Conservation (phyloP, 2,797 vertebrate species). For the Myotis pilosus region DNA sequence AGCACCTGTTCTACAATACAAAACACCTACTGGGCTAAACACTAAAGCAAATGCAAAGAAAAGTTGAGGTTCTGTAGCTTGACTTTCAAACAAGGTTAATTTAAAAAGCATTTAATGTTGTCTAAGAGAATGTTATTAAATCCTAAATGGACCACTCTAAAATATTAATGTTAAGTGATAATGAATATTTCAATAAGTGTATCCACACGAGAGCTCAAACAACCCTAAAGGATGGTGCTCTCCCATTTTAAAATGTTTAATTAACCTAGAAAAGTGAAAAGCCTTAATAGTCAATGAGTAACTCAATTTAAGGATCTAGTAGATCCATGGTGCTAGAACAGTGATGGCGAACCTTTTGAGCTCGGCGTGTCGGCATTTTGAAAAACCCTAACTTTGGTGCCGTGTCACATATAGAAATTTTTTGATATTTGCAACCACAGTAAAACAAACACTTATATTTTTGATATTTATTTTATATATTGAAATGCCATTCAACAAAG, state of each 20-base stretch:
- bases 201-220: neutral
- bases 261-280: conserved; percentile 3
- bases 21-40: neutral
- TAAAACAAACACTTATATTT: too few species aligned
- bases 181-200: neutral
- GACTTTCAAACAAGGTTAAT: neutral
- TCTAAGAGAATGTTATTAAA: neutral
- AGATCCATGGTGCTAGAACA: neutral
- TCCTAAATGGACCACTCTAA: neutral
- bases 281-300: neutral
- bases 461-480: too few species aligned
- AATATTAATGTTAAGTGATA: neutral
- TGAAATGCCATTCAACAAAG: too few species aligned
- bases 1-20: neutral
- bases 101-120: neutral
- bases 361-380: too few species aligned
- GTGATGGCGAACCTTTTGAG: too few species aligned
- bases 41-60: neutral
- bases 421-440: too few species aligned
- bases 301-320: neutral
- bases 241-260: neutral
- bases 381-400: too few species aligned
- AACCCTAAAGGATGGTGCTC: neutral
- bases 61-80: neutral
- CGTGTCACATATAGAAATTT: too few species aligned